Conservation (phyloP, 2,888 invertebrate species). For the Elmis aenea region DNA sequence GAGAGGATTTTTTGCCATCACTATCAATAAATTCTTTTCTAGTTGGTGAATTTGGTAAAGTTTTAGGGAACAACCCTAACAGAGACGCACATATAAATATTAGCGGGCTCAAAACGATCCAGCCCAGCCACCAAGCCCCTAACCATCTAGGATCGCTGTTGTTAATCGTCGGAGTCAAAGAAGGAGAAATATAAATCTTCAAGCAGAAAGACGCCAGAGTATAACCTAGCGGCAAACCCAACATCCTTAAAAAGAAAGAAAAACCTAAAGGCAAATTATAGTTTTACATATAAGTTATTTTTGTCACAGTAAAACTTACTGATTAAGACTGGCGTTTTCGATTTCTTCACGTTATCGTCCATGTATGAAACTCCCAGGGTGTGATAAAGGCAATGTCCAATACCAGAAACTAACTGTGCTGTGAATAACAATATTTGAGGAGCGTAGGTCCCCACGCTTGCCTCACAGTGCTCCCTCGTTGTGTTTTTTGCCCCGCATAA, state of each 20-base stretch:
- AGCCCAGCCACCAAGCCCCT: conserved; percentile 81
- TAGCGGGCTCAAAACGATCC: conserved; percentile 58
- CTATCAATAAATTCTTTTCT: too few relatives aligned
- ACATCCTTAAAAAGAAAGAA: conserved; percentile 61
- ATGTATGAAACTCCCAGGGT: conserved; percentile 67
- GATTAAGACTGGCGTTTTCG: conserved; percentile 65
- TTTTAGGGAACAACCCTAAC: conserved; percentile 64
- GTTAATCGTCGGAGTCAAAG: conserved; percentile 59
- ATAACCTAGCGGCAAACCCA: conserved; percentile 67
- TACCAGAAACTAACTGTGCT: conserved; percentile 66
- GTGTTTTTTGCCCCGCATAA: conserved; percentile 46
- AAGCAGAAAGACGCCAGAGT: conserved; percentile 61
- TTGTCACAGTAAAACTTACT: conserved; percentile 49
- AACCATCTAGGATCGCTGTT: conserved; percentile 70
- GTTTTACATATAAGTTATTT: too few relatives aligned
- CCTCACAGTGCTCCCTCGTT: conserved; percentile 36
- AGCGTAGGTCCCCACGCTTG: conserved; percentile 52
- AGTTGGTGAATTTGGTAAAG: conserved; percentile 60
- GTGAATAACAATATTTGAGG: conserved; percentile 58
- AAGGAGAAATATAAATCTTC: conserved; percentile 61
- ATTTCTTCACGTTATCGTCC: conserved; percentile 72
- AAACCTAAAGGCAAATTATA: conserved; percentile 57
- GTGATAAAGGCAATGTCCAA: conserved; percentile 65
- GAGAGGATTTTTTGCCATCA: conserved; percentile 26
- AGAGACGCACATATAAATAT: conserved; percentile 57